These are phyloP conservation scores for Drosophila pectinifera DNA, from an alignment of 1,140 invertebrate species.

Conservation along the genomic window DNA sequence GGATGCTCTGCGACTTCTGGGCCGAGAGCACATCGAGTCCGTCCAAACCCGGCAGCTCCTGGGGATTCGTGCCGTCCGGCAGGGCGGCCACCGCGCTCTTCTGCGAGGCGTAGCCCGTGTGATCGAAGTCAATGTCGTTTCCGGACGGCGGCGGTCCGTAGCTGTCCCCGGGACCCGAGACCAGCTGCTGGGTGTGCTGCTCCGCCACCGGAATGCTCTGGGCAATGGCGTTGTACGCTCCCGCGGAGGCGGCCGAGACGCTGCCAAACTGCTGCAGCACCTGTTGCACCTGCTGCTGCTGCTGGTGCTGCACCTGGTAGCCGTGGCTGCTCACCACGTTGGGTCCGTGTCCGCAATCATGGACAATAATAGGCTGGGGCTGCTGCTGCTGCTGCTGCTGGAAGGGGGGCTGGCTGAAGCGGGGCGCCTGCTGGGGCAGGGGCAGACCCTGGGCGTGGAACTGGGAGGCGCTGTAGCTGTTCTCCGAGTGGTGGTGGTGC, in stretches of 20 bases:
- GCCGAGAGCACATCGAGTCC: conserved; percentile 86
- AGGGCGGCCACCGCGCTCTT: conserved; percentile 63
- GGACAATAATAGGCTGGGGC: conserved; percentile 56
- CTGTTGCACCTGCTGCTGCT: conserved; percentile 53
- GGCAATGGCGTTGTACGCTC: conserved; percentile 68
- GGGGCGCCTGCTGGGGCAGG: conserved; percentile 62
- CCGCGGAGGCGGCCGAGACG: conserved; percentile 47
- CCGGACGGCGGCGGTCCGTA: conserved; percentile 75
- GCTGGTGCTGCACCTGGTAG: conserved; percentile 71
- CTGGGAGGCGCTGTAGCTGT: conserved; percentile 62
- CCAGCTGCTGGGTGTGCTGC: conserved; percentile 83
- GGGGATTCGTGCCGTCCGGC: conserved; percentile 69
- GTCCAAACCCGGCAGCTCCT: conserved; percentile 71
- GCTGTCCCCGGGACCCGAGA: conserved; percentile 56
- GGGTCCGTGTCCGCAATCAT: conserved; percentile 80
- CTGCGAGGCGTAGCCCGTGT: conserved; percentile 75
- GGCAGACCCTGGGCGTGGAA: conserved; percentile 73
- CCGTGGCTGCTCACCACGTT: conserved; percentile 66
- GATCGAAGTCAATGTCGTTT: conserved; percentile 66
- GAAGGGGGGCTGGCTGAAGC: conserved; percentile 53
- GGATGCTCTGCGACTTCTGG: conserved; percentile 75
- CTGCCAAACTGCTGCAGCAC: conserved; percentile 54
- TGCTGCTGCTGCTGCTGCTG: conserved; percentile 47
- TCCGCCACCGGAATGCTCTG: conserved; percentile 84
- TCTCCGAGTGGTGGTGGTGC: conserved; percentile 57